These are phyloP conservation scores for Chelonus insularis DNA, from an alignment of 1,140 invertebrate species.

Conservation along the genomic window DNA sequence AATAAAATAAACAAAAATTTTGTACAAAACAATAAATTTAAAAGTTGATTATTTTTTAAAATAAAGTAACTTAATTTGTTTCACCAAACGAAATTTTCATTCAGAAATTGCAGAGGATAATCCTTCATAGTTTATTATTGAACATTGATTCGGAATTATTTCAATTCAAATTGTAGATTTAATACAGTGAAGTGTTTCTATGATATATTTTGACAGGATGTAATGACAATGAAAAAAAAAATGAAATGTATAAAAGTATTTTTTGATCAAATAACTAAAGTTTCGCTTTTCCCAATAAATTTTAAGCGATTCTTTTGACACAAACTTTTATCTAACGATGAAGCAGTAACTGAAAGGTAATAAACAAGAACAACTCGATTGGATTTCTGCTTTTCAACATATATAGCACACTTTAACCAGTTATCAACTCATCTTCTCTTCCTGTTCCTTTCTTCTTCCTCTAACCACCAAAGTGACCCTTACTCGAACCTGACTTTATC, in stretches of 20 bases:
- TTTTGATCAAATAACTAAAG: not conserved
- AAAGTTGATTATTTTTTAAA: no score
- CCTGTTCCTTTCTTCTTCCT: not conserved
- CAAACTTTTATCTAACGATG: slow-evolving; percentile 25
- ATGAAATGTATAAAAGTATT: not conserved
- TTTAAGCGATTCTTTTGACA: not conserved
- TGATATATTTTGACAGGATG: no score
- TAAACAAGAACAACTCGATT: slow-evolving; percentile 40
- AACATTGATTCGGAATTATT: no score
- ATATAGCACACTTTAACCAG: not conserved
- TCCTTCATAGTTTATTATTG: no score
- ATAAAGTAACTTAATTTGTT: no score
- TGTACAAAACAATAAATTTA: no score
- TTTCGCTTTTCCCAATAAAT: not conserved
- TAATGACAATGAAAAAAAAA: no score
- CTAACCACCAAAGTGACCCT: not conserved
- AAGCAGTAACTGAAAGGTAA: slow-evolving; percentile 31
- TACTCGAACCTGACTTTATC: slow-evolving; percentile 27
- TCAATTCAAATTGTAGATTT: no score
- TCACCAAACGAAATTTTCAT: no score
- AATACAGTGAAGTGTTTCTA: no score
- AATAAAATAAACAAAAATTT: no score
- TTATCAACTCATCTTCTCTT: not conserved
- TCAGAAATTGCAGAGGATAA: no score
- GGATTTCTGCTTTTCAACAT: slow-evolving; percentile 27